A percentile compares a stretch with the other conserved stretches of the same genome.
Evolutionary conservation across 1,140 invertebrate genomes (phyloP).

Genomic region (Lanistes nyassanus): DNA sequence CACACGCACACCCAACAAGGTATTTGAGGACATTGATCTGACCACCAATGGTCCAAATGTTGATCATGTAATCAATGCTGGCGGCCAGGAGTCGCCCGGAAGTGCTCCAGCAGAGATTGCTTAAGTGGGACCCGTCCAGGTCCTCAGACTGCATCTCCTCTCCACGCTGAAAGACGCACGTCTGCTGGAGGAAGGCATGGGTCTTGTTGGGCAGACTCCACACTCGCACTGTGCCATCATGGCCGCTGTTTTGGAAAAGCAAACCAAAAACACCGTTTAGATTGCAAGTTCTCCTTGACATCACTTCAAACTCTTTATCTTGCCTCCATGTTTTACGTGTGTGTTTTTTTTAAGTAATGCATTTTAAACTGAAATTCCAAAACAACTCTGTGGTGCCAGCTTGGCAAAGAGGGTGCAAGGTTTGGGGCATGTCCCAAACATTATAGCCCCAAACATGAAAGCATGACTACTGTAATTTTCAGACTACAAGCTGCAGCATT

Average conservation of each 20-base stretch:
- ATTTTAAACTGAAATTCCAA: not conserved
- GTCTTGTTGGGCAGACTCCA: conserved; percentile 69
- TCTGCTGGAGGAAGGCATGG: conserved; percentile 70
- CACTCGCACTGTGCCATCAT: conserved; percentile 76
- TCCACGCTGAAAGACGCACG: conserved; percentile 72
- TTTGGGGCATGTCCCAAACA: no score
- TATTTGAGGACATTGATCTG: no score
- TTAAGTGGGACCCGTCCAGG: conserved; percentile 69
- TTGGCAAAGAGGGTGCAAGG: no score
- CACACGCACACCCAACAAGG: no score
- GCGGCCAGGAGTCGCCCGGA: conserved; percentile 72
- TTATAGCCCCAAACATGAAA: no score
- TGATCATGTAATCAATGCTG: conserved; percentile 72
- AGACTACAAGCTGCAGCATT: no score
- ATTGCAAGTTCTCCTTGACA: not conserved
- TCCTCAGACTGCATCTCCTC: conserved; percentile 70
- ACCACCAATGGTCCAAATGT: conserved; percentile 72
- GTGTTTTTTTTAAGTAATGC: not conserved
- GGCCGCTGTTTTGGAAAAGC: conserved; percentile 67
- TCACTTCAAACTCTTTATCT: no score
- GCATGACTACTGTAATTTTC: no score
- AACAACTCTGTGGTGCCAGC: no score
- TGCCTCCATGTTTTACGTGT: no score
- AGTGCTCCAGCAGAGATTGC: conserved; percentile 70
- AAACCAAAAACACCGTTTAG: conserved; percentile 13